Base-by-base conservation (phyloP, 1,140 invertebrate genomes). In the Magallana angulata region DNA sequence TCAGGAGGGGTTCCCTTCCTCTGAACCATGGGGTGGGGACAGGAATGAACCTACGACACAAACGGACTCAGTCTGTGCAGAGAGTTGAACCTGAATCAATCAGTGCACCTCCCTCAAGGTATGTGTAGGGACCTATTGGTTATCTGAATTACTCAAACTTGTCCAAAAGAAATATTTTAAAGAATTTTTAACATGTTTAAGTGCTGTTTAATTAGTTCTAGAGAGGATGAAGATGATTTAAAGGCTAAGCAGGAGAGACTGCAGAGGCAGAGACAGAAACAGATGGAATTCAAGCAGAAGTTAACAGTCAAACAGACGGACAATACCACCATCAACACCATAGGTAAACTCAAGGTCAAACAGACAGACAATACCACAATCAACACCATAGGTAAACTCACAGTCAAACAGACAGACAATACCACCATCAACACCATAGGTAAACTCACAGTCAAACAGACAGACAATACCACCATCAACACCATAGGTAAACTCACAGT, bases 251-350 rank as follows among this genome's bases (percentile, higher is more conserved):
- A 90, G 18, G 89, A 93, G 68, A 86, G 93, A 82, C 90, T 93
- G 57, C 87, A 89, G 68, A 85, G 91, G 83, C 92, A 93, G 82
- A 86, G 87, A 83, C 91, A 91, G 48, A 92, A 93, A 80, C 93
- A 94, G 84, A 85, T 90, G 59, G 93, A 93, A 85, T 94, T 93
- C 86, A 90, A 90, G 86, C 89, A 91, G 57, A 91, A 89, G 71
- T 58, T 88, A 60, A 85, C 85, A 57, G 57, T 24, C 12, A 84
- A 89, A 87, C 58, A 87, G n/a, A 84, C 71, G 30, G 85, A 90
- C 82, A 56, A 86, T 16, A 88, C 82, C 18, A 71, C 85, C 16
- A 58, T 89, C 4, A 83, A 30, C 62, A 89, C 76, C 60, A 58
- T 89, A 86, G 88, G 83, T 85, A 82, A 62, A 18, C 7, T 48